phyloP scores from a whole-genome alignment of 1,140 invertebrate species.

The Macrotrachela quadricornifera region DNA sequence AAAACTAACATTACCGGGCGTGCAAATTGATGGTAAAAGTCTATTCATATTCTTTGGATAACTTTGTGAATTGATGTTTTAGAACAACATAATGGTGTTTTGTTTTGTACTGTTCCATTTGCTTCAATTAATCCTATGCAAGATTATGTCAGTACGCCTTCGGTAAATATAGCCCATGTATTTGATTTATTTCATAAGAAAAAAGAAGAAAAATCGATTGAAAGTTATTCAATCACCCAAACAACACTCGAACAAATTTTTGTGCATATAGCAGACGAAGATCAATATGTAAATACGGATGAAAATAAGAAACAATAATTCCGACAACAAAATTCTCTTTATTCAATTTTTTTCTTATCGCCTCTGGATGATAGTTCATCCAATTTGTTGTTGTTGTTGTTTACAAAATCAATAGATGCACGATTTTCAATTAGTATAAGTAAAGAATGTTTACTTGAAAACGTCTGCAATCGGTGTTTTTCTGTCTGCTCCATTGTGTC shows the following conservation, averaged over 20 bases:
- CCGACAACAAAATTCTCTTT: no score
- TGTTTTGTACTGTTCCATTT: conserved; percentile 7
- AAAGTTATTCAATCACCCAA: conserved; percentile 2
- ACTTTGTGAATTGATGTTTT: conserved; percentile 12
- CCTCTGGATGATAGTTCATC: no score
- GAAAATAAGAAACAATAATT: no score
- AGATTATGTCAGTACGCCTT: neutral
- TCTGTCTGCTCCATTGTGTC: no score
- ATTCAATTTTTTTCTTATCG: no score
- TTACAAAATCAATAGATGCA: no score
- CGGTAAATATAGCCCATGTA: neutral
- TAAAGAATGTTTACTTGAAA: no score
- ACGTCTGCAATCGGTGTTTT: no score
- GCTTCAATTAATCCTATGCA: neutral
- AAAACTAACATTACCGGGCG: neutral
- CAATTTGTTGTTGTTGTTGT: no score
- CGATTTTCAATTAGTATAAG: no score
- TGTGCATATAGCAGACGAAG: neutral
- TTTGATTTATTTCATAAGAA: neutral
- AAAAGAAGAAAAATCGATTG: conserved; percentile 1
- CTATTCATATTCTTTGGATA: conserved; percentile 4
- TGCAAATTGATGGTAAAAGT: no score
- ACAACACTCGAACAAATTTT: conserved; percentile 6
- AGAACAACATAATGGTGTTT: conserved; percentile 36
- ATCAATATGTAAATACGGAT: neutral